A percentile compares a stretch with the other conserved stretches of the same genome.
phyloP scores from a whole-genome alignment of 2,888 invertebrate species.

The Pammene aurita region DNA sequence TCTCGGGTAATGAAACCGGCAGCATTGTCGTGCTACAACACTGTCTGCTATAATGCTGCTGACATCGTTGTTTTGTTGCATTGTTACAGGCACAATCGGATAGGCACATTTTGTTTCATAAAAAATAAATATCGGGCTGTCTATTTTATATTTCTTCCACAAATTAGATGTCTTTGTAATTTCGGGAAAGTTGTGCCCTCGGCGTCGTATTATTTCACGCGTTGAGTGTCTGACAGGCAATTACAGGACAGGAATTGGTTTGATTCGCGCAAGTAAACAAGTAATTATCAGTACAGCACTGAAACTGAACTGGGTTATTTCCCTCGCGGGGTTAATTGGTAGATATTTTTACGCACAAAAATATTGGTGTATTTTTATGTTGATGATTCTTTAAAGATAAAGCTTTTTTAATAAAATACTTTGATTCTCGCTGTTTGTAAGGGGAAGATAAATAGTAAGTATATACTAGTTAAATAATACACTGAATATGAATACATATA shows the following conservation, averaged over 20 bases:
- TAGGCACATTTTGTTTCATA: no score
- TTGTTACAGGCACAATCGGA: no score
- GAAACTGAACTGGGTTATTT: slow-evolving; percentile 24
- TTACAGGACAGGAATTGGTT: slow-evolving; percentile 28
- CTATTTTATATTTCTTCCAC: neutral
- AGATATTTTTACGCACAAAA: slow-evolving; percentile 12
- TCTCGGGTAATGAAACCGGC: no score
- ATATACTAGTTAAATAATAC: no score
- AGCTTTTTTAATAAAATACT: no score
- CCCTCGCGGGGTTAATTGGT: slow-evolving; percentile 21
- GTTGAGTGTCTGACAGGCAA: slow-evolving; percentile 33
- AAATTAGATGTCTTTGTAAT: slow-evolving; percentile 20
- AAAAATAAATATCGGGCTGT: no score
- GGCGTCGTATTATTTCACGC: slow-evolving; percentile 27
- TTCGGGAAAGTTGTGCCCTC: slow-evolving; percentile 20
- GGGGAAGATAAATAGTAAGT: no score
- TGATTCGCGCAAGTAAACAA: slow-evolving; percentile 33
- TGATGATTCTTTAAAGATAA: neutral
- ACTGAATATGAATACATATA: no score
- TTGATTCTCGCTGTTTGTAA: no score
- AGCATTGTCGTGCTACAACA: no score
- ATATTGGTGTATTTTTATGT: slow-evolving; percentile 7
- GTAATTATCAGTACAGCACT: slow-evolving; percentile 20
- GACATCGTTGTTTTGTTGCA: no score
- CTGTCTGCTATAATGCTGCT: no score